Conservation (phyloP, 2,888 invertebrate genomes). For the Noctua pronuba region DNA sequence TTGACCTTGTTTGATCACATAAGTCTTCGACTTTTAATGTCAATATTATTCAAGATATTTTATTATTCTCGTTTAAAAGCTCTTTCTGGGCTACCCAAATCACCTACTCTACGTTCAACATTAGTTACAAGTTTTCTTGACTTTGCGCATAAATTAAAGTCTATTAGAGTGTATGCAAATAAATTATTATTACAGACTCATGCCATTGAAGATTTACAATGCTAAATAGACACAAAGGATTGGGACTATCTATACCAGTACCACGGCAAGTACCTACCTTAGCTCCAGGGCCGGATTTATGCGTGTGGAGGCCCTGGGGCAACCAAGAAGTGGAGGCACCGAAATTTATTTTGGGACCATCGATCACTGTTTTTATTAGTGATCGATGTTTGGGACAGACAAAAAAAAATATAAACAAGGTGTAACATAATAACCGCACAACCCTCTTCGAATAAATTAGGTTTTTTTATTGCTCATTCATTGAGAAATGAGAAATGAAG, state of each 20-base stretch:
- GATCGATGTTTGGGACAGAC: too few relatives aligned
- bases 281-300: too few relatives aligned
- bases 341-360: too few relatives aligned
- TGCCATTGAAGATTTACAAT: background rate
- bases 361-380: too few relatives aligned
- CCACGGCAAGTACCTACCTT: background rate
- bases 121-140: background rate
- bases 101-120: background rate
- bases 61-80: background rate
- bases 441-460: too few relatives aligned
- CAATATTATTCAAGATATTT: slow-evolving; percentile 12
- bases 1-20: slow-evolving; percentile 10
- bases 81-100: background rate
- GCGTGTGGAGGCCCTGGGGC: too few relatives aligned
- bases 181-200: background rate
- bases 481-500: too few relatives aligned
- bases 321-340: too few relatives aligned
- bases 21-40: slow-evolving; percentile 4
- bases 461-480: too few relatives aligned
- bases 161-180: background rate
- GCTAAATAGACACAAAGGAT: background rate
- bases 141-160: background rate
- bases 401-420: too few relatives aligned
- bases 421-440: too few relatives aligned
- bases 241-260: background rate